A percentile compares a stretch with the other conserved stretches of the same genome.
These are phyloP conservation scores for Acanthacorydalis orientalis DNA, from an alignment of 2,888 invertebrate species.

Conservation along the genomic window DNA sequence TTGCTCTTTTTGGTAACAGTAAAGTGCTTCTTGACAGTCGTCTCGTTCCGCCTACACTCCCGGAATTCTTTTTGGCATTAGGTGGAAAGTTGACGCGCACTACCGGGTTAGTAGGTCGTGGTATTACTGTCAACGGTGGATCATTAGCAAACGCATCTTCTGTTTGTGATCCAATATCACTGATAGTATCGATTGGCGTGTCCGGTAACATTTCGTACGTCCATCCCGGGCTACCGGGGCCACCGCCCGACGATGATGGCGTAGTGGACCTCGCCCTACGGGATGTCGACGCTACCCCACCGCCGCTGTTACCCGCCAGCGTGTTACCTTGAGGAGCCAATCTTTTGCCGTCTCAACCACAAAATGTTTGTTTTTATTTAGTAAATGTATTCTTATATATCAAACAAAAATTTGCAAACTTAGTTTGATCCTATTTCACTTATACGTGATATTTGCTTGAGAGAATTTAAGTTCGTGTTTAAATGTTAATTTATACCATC, in stretches of 20 bases:
- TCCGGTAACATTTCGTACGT: conserved; percentile 27
- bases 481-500: no score
- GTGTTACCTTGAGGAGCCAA: neutral
- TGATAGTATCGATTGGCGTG: conserved; percentile 16
- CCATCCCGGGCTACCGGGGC: conserved; percentile 14
- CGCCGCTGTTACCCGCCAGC: conserved; percentile 3
- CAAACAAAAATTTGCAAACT: no score
- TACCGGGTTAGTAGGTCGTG: conserved; percentile 20
- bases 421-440: no score
- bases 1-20: conserved; percentile 16
- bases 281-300: neutral
- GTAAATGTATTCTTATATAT: no score
- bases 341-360: neutral
- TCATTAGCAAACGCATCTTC: conserved; percentile 10
- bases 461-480: no score
- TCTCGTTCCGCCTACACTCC: conserved; percentile 27
- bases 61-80: conserved; percentile 15
- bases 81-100: conserved; percentile 51
- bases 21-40: conserved; percentile 1
- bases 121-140: conserved; percentile 10
- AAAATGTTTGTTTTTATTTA: no score
- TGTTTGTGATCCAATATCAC: conserved; percentile 11
- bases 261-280: neutral
- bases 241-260: neutral
- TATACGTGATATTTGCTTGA: no score